A percentile compares a stretch with the other conserved stretches of the same genome.
Evolutionary conservation across 2,113 vertebrate species (phyloP).

Genomic region (Acanthisitta chloris): DNA sequence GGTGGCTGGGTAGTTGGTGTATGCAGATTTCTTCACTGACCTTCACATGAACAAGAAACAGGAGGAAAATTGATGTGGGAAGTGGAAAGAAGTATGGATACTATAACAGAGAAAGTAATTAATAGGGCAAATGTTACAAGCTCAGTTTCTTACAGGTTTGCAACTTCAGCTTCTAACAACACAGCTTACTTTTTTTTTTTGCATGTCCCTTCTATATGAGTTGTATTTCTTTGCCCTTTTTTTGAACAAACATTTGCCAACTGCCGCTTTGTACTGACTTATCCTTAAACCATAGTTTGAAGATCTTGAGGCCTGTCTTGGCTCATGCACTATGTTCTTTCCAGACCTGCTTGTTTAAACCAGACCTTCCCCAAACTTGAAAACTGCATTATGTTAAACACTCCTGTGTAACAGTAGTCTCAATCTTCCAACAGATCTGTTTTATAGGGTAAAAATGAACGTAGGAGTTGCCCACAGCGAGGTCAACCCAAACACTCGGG

Average conservation of each 20-base stretch:
- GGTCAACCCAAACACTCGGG: constrained; percentile 95
- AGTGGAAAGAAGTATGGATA: not conserved
- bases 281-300: not conserved
- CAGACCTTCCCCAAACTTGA: not conserved
- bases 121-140: not conserved
- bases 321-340: not conserved
- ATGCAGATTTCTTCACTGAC: not conserved
- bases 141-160: not conserved
- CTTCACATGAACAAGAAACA: not conserved
- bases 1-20: not conserved
- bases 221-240: not conserved
- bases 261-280: not conserved
- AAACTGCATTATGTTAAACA: not conserved
- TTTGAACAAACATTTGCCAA: not conserved
- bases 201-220: not conserved
- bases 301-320: not conserved
- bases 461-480: constrained; percentile 98
- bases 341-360: not conserved
- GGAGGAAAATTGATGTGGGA: not conserved
- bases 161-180: not conserved
- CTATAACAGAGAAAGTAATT: not conserved
- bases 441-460: constrained; percentile 85
- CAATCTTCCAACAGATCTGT: not conserved
- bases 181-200: not conserved
- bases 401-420: not conserved